Percentiles rank a stretch among this genome's conserved stretches.
phyloP scores from a whole-genome alignment of 1,140 invertebrate species.

The Pectinophora gossypiella region DNA sequence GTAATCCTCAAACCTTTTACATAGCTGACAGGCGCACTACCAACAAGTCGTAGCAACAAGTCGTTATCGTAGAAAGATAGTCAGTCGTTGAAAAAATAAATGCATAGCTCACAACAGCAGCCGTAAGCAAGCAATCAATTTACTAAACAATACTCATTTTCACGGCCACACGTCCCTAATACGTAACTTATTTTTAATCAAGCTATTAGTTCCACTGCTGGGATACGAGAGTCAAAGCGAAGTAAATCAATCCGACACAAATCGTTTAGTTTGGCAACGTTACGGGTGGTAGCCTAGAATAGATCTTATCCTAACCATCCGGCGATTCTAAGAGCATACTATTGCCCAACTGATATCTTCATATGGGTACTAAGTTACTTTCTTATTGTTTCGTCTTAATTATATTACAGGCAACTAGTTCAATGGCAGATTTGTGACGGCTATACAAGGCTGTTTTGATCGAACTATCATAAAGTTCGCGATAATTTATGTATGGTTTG shows the following conservation, averaged over 20 bases:
- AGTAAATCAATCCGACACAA: conserved; percentile 42
- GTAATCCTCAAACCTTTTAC: too few species aligned
- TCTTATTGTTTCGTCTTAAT: conserved; percentile 66
- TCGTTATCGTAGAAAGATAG: too few species aligned
- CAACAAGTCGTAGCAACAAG: too few species aligned
- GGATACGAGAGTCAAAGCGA: conserved; percentile 10
- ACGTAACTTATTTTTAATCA: not conserved
- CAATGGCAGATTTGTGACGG: conserved; percentile 32
- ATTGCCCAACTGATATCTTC: conserved; percentile 41
- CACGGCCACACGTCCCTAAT: not conserved
- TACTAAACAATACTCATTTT: not conserved
- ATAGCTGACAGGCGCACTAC: too few species aligned
- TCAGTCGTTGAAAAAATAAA: too few species aligned
- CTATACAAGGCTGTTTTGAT: not conserved
- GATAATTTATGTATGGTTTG: too few species aligned
- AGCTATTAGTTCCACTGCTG: conserved; percentile 12
- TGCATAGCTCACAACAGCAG: too few species aligned
- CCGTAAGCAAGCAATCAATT: too few species aligned
- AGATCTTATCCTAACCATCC: conserved; percentile 54
- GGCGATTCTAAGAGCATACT: conserved; percentile 55
- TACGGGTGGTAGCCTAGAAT: conserved; percentile 21
- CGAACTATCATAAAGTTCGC: too few species aligned
- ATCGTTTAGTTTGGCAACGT: conserved; percentile 53
- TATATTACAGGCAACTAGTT: conserved; percentile 30
- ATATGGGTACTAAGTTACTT: conserved; percentile 36